A percentile compares a stretch with the other conserved stretches of the same genome.
Conservation (phyloP, 1,140 invertebrate species). For the Brachionus paranguensis region DNA sequence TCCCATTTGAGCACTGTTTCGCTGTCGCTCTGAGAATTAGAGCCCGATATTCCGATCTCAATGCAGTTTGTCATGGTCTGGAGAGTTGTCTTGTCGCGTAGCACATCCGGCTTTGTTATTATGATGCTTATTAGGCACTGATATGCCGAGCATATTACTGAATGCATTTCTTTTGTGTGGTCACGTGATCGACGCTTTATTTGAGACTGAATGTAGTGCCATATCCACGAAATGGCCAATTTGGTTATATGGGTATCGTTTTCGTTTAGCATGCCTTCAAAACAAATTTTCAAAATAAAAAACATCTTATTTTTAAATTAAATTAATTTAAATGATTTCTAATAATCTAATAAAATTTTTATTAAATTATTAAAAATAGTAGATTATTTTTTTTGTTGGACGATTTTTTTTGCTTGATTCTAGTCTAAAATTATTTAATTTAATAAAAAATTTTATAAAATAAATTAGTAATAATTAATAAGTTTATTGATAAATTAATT, state of each 20-base stretch:
- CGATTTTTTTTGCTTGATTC: no score
- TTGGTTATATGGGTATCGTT: neutral
- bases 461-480: no score
- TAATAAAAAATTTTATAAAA: no score
- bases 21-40: constrained; percentile 61
- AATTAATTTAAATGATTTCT: no score
- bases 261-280: constrained; percentile 6
- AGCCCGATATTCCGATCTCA: constrained; percentile 91
- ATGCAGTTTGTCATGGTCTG: constrained; percentile 88
- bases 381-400: no score
- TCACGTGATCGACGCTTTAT: constrained; percentile 25
- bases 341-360: no score
- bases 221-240: constrained; percentile 19
- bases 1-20: constrained; percentile 70
- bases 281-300: neutral
- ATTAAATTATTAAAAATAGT: no score
- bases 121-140: constrained; percentile 85
- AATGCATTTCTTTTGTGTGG: constrained; percentile 39
- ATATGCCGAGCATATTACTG: constrained; percentile 75
- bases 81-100: constrained; percentile 84
- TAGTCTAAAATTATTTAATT: no score
- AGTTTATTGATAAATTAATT: no score
- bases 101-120: constrained; percentile 73
- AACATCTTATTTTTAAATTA: neutral
- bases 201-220: constrained; percentile 32